A percentile compares a stretch with the other conserved stretches of the same genome.
Evolutionary conservation across 1,140 invertebrate species (phyloP).

Genomic region (Neelides sp.): DNA sequence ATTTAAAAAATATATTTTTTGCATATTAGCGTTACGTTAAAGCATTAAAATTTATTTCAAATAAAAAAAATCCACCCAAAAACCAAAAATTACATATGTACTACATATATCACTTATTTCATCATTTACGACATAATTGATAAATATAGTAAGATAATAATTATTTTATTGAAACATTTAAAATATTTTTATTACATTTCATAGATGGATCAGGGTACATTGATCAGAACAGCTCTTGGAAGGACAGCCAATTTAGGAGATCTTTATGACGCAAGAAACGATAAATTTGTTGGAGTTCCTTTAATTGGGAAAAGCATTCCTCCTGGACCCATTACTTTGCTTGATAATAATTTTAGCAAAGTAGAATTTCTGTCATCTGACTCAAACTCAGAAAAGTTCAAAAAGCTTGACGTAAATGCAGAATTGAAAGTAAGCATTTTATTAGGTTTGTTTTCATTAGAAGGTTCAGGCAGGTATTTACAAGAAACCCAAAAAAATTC

Average conservation of each 20-base stretch:
- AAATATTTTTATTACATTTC: no score
- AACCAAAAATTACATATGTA: no score
- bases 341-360: conserved; percentile 8
- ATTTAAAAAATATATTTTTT: no score
- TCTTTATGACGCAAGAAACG: conserved; percentile 11
- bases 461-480: conserved; percentile 11
- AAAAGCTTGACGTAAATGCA: conserved; percentile 9
- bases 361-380: conserved; percentile 4
- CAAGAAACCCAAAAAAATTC: not conserved
- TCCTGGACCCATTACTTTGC: not conserved
- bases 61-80: no score
- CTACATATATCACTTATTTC: no score
- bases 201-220: not conserved
- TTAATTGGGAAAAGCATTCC: conserved; percentile 7
- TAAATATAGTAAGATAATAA: no score
- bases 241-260: conserved; percentile 3
- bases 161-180: no score
- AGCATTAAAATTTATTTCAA: no score
- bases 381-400: conserved; percentile 9
- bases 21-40: no score
- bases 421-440: conserved; percentile 10
- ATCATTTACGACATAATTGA: no score
- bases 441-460: conserved; percentile 4
- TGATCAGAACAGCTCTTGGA: conserved; percentile 9
- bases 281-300: conserved; percentile 9